A percentile compares a stretch with the other conserved stretches of the same genome.
Conservation (phyloP, 1,140 invertebrate species). For the Gryon sp. region DNA sequence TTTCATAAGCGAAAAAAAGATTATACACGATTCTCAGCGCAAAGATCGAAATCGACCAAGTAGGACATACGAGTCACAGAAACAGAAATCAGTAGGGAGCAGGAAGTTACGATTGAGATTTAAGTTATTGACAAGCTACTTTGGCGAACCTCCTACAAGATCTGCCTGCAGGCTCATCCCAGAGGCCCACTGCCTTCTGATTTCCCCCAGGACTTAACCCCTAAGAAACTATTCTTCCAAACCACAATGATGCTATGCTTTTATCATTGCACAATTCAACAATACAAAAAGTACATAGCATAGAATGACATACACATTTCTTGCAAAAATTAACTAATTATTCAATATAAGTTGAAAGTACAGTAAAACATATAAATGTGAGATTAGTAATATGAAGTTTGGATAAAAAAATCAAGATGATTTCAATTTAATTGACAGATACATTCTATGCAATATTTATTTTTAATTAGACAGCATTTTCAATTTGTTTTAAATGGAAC, state of each 20-base stretch:
- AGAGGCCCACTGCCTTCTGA: slow-evolving; percentile 75
- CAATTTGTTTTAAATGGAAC: slow-evolving; percentile 10
- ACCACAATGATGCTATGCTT: slow-evolving; percentile 72
- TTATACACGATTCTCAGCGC: too few species aligned
- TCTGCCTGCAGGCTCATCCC: slow-evolving; percentile 73
- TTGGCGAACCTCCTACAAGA: slow-evolving; percentile 74
- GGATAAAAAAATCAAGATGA: too few species aligned
- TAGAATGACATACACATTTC: slow-evolving; percentile 19
- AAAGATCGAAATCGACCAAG: slow-evolving; percentile 20
- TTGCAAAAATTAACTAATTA: slow-evolving; percentile 21
- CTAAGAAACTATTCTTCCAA: slow-evolving; percentile 78
- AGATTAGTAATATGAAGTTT: too few species aligned
- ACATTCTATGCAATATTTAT: too few species aligned
- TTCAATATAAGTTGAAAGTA: too few species aligned
- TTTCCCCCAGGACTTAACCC: slow-evolving; percentile 78
- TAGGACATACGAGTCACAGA: slow-evolving; percentile 65
- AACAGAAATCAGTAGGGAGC: slow-evolving; percentile 77
- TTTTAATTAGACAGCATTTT: slow-evolving; percentile 38
- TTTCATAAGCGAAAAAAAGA: slow-evolving; percentile 37
- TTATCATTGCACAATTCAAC: slow-evolving; percentile 28
- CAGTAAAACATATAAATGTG: too few species aligned
- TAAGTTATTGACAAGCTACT: slow-evolving; percentile 81
- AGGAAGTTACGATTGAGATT: slow-evolving; percentile 79
- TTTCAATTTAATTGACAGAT: too few species aligned
- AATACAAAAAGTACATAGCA: slow-evolving; percentile 5